Base-by-base conservation (phyloP, 1,140 invertebrate species). In the Trichonephila clavipes region DNA sequence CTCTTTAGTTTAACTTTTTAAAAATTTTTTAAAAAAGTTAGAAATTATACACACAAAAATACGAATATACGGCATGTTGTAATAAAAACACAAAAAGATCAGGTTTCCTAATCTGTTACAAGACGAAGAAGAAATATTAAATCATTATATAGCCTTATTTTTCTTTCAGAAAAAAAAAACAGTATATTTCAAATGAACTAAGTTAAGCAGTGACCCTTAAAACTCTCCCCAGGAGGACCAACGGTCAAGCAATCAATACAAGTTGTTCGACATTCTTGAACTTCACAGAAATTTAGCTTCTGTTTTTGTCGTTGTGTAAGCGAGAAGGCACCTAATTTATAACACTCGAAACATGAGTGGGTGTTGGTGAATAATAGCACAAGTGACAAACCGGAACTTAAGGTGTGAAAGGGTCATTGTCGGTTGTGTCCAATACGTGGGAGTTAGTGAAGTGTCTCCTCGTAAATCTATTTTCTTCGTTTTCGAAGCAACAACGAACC, bases 371-470 rank as follows among this genome's bases (percentile, higher is more conserved):
- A 77, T 19, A 64, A 64, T 40, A 24, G 18, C 28, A 77, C 34
- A 34, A 34, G 28, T 12, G 6, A 77, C n/a, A 58, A 83, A 83
- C 40, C 40, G 51, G 82, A 83, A 83, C 82, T 83, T 1, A 83
- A 83, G 82, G 82, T 83, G 82, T 83, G 82, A 83, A 83, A 83
- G 82, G 51, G 82, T 83, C 82, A 83, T 83, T 83, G 82, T 83
- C 82, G 58, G 51, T n/a, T 24, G 51, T 51, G 66, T 18, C 18
- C 82, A 28, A 12, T 19, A 59, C 82, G 82, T 83, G 82, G 82
- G 82, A 82, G 44, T 7, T 83, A 1, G 51, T 19, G 51, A 59
- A 83, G 8, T n/a, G 19, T 59, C 19, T 40, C 72, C 72, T 40
- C 72, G 18, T 77, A 77, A 77, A 77, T 77, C 34, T 69, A 28